Evolutionary conservation across 2,888 invertebrate species (phyloP), one percentile per base, ranked within the genome.

Genomic region (Cataglyphis cursor): DNA sequence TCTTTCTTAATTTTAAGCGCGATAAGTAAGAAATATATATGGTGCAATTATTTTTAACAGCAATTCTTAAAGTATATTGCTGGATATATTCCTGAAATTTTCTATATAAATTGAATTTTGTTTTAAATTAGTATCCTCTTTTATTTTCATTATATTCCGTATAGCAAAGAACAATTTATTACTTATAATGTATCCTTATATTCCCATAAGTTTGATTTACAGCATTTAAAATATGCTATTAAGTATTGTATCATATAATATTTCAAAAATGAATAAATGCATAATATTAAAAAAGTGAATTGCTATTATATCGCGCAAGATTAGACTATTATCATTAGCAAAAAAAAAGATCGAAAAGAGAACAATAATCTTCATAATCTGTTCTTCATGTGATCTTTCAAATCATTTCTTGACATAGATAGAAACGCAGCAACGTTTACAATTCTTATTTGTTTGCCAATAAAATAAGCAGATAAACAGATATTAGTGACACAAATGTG

Each of bases 381-480:
- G n/a, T n/a, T n/a, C n/a, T n/a, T n/a, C n/a, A n/a, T n/a, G n/a
- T n/a, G n/a, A n/a, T n/a, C n/a, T n/a, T n/a, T n/a, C n/a, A n/a
- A n/a, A n/a, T 24, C 24, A 28, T 28, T 28, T 28, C 24, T 28
- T 28, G 24, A 24, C 4, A 18, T 18, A 54, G 21, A 61, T 38
- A 1, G 21, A 28, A 9, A 38, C 15, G 35, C n/a, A 24, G 35
- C n/a, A 24, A 24, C 18, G 6, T 72, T 41, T 41, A 61, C 9
- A 41, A 28, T 9, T 38, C 12, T 38, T 73, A 73, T 73, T 18
- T 41, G 38, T 24, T 72, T 72, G n/a, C 4, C 6, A 15, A 35
- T 57, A 35, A 12, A 73, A 73, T 59, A 59, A n/a, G n/a, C n/a
- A 73, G n/a, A 41, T 61, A 73, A 61, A 21, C 8, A 51, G 48